These are phyloP conservation scores for Mamestra configurata DNA, from an alignment of 1,140 invertebrate species.

Conservation along the genomic window DNA sequence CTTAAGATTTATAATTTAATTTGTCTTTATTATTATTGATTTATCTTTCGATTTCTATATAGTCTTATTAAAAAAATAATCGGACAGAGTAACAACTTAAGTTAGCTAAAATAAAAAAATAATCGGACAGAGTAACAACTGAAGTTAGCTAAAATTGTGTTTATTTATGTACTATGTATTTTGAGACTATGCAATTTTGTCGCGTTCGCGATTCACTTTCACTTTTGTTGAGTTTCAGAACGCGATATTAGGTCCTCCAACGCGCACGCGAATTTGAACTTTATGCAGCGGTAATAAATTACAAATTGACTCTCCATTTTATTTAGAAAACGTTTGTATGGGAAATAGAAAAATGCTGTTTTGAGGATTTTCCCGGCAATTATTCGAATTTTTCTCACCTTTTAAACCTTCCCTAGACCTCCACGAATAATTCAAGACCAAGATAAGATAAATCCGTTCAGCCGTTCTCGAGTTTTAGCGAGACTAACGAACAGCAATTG, in stretches of 20 bases:
- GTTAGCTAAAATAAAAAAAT: conserved; percentile 25
- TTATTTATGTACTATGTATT: background rate
- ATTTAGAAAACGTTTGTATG: conserved; percentile 9
- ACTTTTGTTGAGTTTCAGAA: too few species aligned
- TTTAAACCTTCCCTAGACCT: conserved; percentile 6
- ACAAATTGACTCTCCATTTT: conserved; percentile 27
- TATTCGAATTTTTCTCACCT: background rate
- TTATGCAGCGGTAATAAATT: background rate
- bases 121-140: conserved; percentile 19
- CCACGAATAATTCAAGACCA: conserved; percentile 10
- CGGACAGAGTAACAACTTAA: conserved; percentile 16
- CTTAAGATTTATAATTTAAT: background rate
- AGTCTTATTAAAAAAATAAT: conserved; percentile 15
- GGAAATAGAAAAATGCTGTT: conserved; percentile 4
- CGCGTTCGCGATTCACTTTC: background rate
- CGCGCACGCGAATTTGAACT: too few species aligned
- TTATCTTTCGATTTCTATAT: conserved; percentile 23
- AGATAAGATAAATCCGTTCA: too few species aligned
- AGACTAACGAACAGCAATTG: too few species aligned
- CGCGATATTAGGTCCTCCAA: too few species aligned
- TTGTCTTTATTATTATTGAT: conserved; percentile 14
- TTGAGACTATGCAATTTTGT: conserved; percentile 26
- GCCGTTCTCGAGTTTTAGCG: too few species aligned
- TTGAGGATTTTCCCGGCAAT: background rate
- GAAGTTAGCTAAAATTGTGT: conserved; percentile 19